A percentile compares a stretch with the other conserved stretches of the same genome.
These are phyloP conservation scores for Tetraneura akinire DNA, from an alignment of 1,140 invertebrate species.

Conservation along the genomic window DNA sequence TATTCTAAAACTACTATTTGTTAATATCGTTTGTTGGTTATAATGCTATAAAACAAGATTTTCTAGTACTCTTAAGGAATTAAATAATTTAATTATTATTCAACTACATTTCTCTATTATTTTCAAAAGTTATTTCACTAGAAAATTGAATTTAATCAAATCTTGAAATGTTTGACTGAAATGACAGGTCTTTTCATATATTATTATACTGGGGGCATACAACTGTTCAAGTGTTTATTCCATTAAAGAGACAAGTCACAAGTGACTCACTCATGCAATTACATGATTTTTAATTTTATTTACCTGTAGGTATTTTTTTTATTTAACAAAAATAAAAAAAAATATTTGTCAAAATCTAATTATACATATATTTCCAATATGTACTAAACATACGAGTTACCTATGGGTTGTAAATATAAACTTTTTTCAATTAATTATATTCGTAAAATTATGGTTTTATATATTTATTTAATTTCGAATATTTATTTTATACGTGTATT, in stretches of 20 bases:
- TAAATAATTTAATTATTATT: slow-evolving; percentile 7
- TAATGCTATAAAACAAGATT: not conserved
- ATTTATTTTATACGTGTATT: too few relatives aligned
- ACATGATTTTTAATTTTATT: not conserved
- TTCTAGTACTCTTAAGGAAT: not conserved
- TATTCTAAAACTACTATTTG: too few relatives aligned
- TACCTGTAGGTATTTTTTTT: too few relatives aligned
- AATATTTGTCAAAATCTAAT: too few relatives aligned
- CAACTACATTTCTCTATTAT: not conserved
- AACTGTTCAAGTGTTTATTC: not conserved
- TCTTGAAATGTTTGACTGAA: slow-evolving; percentile 3
- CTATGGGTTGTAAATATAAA: too few relatives aligned
- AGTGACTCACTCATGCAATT: not conserved
- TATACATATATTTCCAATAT: too few relatives aligned
- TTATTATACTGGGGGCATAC: not conserved
- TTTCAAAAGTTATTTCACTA: not conserved
- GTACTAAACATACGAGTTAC: too few relatives aligned
- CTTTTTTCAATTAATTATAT: too few relatives aligned
- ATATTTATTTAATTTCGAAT: too few relatives aligned
- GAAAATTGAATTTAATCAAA: slow-evolving; percentile 26
- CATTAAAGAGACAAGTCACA: not conserved
- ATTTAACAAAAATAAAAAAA: not conserved
- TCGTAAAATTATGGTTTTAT: too few relatives aligned
- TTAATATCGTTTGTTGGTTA: slow-evolving; percentile 18
- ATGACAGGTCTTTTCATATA: not conserved